phyloP scores from a whole-genome alignment of 2,888 invertebrate species.

The Oithona nana region DNA sequence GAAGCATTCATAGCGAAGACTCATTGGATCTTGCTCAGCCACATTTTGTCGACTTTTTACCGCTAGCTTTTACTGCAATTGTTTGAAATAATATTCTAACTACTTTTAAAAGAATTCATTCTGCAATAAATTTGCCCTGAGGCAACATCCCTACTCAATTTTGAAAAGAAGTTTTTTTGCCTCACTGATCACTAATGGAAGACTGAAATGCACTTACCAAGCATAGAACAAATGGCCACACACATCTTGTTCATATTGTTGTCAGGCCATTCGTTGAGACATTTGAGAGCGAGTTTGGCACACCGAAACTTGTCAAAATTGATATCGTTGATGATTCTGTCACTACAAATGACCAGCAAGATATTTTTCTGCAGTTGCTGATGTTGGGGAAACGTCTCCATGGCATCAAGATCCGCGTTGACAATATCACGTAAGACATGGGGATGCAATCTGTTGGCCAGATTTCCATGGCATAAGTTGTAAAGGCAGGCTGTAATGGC shows the following conservation, averaged over 20 bases:
- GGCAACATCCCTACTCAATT: not conserved
- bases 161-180: not conserved
- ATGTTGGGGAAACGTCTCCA: constrained; percentile 45
- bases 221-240: constrained; percentile 55
- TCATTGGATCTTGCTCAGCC: no score
- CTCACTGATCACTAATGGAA: not conserved
- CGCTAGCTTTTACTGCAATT: no score
- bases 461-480: constrained; percentile 45
- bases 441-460: constrained; percentile 43
- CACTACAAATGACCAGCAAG: constrained; percentile 49
- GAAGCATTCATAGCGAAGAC: no score
- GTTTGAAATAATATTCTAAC: no score
- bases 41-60: no score
- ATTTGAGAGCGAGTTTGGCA: constrained; percentile 48
- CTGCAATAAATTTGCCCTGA: no score
- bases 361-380: constrained; percentile 48
- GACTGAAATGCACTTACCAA: constrained; percentile 30
- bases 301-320: constrained; percentile 44
- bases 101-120: no score
- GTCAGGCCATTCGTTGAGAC: constrained; percentile 46
- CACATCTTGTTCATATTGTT: constrained; percentile 52
- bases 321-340: constrained; percentile 51
- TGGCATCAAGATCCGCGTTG: constrained; percentile 42
- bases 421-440: constrained; percentile 40
- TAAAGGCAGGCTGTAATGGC: constrained; percentile 54